Base-by-base conservation (phyloP, 2,113 vertebrate species). In the Amphiprion percula region DNA sequence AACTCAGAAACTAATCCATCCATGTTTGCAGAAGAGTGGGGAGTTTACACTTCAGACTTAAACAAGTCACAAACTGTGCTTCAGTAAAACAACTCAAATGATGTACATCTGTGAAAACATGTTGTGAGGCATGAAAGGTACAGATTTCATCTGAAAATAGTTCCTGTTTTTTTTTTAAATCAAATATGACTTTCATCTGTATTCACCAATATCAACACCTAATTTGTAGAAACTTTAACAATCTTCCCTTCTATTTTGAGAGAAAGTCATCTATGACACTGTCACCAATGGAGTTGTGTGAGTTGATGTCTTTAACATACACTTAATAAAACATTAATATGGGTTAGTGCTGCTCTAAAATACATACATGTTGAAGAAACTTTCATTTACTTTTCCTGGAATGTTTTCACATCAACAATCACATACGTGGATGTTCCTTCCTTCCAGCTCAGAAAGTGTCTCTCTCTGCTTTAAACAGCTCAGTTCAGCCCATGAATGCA, bases 361-460 rank as follows among this genome's bases (percentile, higher is more conserved):
- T 33, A 33, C 5, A 4, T 8, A 33, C 7, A 37, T 37, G 7
- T 37, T 6, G 33, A 37, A 37, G 6, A 49, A 49, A 4, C 47
- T 49, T 49, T 49, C 23, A 37, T 37, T 37, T 37, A 37, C 7
- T 37, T 37, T 37, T 1, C 33, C 10, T 37, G 33, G 33, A 37
- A 37, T 37, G 9, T 37, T 37, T 37, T 37, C 33, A 37, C 33
- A 9, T 37, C 33, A 37, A 37, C 30, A 30, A 9, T 7, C 1
- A 10, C 33, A 37, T 37, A 37, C 33, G 8, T 10, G 33, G 33
- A 37, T 37, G 7, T 37, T 37, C 33, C 33, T 72, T 84, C 60
- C 84, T 85, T 78, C 78, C 74, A 61, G 61, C 4, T 60, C 0
- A 37, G 73, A 68, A 9, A 64, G n/a, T 6, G 4, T 23, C 10